Base-by-base conservation (phyloP, 2,888 invertebrate genomes). In the Eustalomyia histrio region DNA sequence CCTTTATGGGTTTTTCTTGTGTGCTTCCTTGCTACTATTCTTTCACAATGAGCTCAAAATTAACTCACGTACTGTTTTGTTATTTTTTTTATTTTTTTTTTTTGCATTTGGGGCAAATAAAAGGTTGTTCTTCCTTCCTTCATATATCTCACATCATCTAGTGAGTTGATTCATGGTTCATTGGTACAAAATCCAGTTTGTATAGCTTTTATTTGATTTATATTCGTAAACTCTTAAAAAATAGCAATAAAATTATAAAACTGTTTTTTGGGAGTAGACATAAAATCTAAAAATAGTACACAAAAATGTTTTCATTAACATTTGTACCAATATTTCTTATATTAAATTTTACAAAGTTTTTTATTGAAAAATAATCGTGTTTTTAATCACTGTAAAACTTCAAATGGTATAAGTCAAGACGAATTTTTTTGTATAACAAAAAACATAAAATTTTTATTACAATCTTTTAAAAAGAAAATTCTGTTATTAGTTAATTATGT, bases 201-300 rank as follows among this genome's bases (percentile, higher is more conserved):
- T 69, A 39, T 16, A 69, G 65, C 74, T 61, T 71, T 73, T 74
- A 78, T 81, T 76, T 81, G 76, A 81, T 81, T 81, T 78, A 78
- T 81, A 53, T 63, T 39, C 24, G 16, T 14, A 55, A 65, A 65
- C 55, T 71, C 60, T 69, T 55, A 8, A 50, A 47, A 35, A 17
- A 78, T n/a, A 35, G 69, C 69, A 65, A 71, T 69, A 76, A 68
- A 76, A 67, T 63, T 68, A 53, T 39, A 39, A 39, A 39, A 39
- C 39, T 39, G 29, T 29, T 29, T 29, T n/a, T 29, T 29, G 29
- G 29, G 29, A 29, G 29, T 7, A 4, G 29, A 7, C 29, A 6
- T 29, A 29, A 29, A 29, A 6, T 29, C 7, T 29, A 7, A 29
- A 29, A 7, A 29, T 6, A 29, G 3, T 6, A 7, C 7, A 6